Base-by-base conservation (phyloP, 2,888 invertebrate species). In the Lasius platythorax region DNA sequence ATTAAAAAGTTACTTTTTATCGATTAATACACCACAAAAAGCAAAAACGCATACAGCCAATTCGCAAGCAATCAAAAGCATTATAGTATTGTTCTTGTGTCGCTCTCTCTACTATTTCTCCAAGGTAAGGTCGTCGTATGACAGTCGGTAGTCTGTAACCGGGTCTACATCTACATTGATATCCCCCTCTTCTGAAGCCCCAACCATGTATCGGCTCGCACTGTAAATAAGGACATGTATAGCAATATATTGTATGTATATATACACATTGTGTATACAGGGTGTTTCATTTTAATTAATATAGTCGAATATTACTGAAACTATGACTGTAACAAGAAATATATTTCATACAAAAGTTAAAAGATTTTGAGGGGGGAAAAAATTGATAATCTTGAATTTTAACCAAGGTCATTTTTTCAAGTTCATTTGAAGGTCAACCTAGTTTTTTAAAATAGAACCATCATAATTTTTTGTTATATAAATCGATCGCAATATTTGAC, bases 141-240 rank as follows among this genome's bases (percentile, higher is more conserved):
- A 98, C 97, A 91, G 97, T 97, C 0, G 99, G 99, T 90, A 99
- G 96, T 78, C 99, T 96, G 95, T 96, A 97, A 0, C 99, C 98
- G 0, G 99, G 99, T 92, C 96, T 96, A 95, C 99, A 99, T 88
- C 98, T 96, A 94, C 99, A 99, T 93, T 99, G 98, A 95, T 99
- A 99, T 9, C 99, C 99, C 74, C 99, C 99, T 92, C 99, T 96
- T 78, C 99, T 96, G 95, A 98, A 99, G 63, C 99, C 99, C 98
- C 98, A 99, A 4, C 99, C 99, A 94, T 99, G 97, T 73, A 99
- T 95, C 0, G 99, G 99, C 95, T 99, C 99, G 95, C 99, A 99
- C 98, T 98, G 92, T 4, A 33, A 0, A 61, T 1, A 30, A 15
- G 33, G 33, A 53, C 18, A 18, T 50, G 18, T 53, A n/a, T 2